These are phyloP conservation scores for Equus przewalskii DNA, from an alignment of 2,113 vertebrate genomes.

Conservation along the genomic window DNA sequence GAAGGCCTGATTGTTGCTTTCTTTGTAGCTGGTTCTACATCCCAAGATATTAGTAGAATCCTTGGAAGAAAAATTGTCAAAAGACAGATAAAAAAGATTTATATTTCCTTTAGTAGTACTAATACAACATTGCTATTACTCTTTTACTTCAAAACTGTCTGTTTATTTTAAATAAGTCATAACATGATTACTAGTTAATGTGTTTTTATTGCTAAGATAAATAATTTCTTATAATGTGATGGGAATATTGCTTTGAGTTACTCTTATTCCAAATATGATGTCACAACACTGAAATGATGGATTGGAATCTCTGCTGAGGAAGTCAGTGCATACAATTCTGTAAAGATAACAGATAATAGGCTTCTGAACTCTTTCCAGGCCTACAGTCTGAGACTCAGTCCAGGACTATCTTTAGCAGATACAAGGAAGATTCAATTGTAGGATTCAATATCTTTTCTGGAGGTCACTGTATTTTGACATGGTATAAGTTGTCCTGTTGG, in stretches of 20 bases:
- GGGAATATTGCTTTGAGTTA: neutral
- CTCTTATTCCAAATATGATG: neutral
- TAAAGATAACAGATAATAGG: neutral
- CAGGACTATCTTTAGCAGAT: neutral
- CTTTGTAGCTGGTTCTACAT: neutral
- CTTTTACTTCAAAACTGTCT: constrained; percentile 15
- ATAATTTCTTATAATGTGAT: neutral
- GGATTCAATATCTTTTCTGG: neutral
- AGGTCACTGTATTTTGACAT: neutral
- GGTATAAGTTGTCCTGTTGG: neutral
- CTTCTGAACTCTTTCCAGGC: neutral
- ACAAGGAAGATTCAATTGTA: neutral
- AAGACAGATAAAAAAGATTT: constrained; percentile 1
- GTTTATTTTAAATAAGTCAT: neutral
- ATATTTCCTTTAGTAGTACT: neutral
- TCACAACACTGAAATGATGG: neutral
- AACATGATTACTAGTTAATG: neutral
- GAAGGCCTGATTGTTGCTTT: neutral
- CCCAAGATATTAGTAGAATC: constrained; percentile 18
- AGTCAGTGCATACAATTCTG: neutral
- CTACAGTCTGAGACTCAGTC: neutral
- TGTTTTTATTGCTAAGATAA: constrained; percentile 52
- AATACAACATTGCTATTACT: neutral
- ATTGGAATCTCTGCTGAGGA: neutral
- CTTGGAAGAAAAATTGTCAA: neutral